phyloP scores from a whole-genome alignment of 2,797 vertebrate genomes.

The Aythya fuligula region DNA sequence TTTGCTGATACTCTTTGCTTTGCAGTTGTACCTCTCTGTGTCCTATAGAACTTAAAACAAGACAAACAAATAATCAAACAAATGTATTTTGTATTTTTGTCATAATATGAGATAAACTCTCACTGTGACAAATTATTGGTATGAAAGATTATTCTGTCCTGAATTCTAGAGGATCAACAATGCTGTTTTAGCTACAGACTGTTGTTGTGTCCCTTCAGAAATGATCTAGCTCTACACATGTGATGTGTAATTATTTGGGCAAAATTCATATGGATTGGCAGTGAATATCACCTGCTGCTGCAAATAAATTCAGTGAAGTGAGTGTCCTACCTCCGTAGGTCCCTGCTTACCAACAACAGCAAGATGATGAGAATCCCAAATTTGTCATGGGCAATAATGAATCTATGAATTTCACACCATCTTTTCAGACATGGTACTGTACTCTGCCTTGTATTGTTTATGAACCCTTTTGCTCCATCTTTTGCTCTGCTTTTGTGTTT shows the following conservation, averaged over 20 bases:
- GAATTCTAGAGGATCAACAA: background rate
- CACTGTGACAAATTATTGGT: background rate
- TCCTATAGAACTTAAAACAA: background rate
- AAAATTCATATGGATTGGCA: background rate
- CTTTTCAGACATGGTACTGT: background rate
- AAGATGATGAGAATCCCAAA: background rate
- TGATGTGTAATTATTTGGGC: rapidly evolving
- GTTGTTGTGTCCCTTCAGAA: background rate
- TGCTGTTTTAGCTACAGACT: background rate
- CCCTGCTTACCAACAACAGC: background rate
- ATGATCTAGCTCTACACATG: background rate
- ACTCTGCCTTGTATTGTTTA: background rate
- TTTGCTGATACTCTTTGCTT: background rate
- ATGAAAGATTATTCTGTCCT: background rate
- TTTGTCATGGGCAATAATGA: background rate
- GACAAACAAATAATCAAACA: background rate
- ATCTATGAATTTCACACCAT: background rate
- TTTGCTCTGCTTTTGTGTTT: background rate
- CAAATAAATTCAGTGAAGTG: background rate
- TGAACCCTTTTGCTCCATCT: background rate
- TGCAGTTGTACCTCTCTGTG: background rate
- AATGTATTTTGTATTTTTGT: background rate
- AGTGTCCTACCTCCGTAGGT: background rate
- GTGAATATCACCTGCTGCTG: background rate
- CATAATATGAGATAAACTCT: background rate